A percentile compares a stretch with the other conserved stretches of the same genome.
phyloP scores from a whole-genome alignment of 2,888 invertebrate genomes.

The Phyllotreta striolata region DNA sequence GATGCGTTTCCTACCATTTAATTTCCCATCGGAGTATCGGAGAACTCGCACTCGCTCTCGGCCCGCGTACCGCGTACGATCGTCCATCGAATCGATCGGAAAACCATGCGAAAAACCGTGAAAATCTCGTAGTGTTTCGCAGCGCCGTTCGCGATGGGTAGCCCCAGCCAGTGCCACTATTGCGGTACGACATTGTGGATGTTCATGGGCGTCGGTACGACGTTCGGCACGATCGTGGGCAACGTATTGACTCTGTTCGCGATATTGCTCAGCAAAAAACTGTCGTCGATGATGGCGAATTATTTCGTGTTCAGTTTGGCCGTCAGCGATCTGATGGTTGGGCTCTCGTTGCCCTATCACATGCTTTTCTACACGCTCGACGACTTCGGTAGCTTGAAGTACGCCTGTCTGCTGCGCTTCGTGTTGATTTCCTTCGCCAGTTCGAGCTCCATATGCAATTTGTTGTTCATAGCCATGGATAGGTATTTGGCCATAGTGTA shows the following conservation, averaged over 20 bases:
- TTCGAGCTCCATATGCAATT: constrained; percentile 79
- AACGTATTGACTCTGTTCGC: constrained; percentile 80
- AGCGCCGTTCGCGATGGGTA: constrained; percentile 11
- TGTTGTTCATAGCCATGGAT: constrained; percentile 81
- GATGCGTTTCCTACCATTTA: too few relatives aligned
- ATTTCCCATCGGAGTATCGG: too few relatives aligned
- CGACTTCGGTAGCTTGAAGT: constrained; percentile 67
- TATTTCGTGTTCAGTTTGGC: constrained; percentile 82
- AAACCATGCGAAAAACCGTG: background rate
- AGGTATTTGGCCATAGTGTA: constrained; percentile 82
- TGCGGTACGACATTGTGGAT: constrained; percentile 37
- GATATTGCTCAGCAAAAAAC: constrained; percentile 72
- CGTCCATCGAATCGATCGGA: too few relatives aligned
- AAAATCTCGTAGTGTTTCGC: background rate
- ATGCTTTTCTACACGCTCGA: constrained; percentile 75
- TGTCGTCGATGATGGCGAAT: constrained; percentile 77
- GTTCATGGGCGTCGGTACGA: constrained; percentile 23
- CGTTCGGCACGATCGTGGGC: constrained; percentile 58
- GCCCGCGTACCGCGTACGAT: too few relatives aligned
- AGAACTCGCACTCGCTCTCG: too few relatives aligned
- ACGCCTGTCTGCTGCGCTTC: constrained; percentile 75
- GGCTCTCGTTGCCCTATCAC: constrained; percentile 79
- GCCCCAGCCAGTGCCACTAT: constrained; percentile 23
- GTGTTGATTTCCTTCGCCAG: constrained; percentile 79
- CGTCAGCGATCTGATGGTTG: constrained; percentile 80